Evolutionary conservation across 2,888 invertebrate species (phyloP).

Genomic region (Apamea anceps): DNA sequence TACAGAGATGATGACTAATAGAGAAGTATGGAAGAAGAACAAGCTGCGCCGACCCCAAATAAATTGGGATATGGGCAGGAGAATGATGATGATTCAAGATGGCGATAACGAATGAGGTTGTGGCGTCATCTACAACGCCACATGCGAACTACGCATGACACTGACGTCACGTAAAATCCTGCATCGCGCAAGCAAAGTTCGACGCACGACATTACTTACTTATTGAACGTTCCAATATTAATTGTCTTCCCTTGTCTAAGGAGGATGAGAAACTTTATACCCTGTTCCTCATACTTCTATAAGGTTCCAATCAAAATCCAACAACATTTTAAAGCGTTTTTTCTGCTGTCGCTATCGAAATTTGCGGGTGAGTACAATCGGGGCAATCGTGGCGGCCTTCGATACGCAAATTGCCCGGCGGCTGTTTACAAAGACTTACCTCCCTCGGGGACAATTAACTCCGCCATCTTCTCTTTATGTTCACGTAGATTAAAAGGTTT

Average conservation of each 20-base stretch:
- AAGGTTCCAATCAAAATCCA: neutral
- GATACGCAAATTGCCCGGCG: slow-evolving; percentile 85
- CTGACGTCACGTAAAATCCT: neutral
- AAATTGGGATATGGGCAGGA: neutral
- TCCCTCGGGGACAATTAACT: slow-evolving; percentile 76
- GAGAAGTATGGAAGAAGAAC: neutral
- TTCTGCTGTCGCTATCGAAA: slow-evolving; percentile 73
- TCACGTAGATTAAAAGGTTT: slow-evolving; percentile 27
- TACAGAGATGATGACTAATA: neutral
- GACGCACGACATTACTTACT: neutral
- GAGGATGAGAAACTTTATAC: neutral
- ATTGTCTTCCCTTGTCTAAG: neutral
- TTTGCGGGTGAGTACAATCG: slow-evolving; percentile 78
- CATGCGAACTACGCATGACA: neutral
- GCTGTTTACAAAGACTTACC: slow-evolving; percentile 82
- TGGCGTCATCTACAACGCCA: neutral
- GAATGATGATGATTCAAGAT: neutral
- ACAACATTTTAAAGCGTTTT: slow-evolving; percentile 7
- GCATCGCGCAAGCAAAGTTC: neutral
- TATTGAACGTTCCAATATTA: neutral
- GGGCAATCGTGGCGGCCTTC: slow-evolving; percentile 73
- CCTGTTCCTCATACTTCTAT: neutral
- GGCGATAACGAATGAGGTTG: neutral
- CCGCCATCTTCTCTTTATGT: slow-evolving; percentile 38
- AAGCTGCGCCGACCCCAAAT: no score